Percentiles rank a stretch among this genome's conserved stretches.
Conservation (phyloP, 2,113 vertebrate genomes). For the Procapra przewalskii region DNA sequence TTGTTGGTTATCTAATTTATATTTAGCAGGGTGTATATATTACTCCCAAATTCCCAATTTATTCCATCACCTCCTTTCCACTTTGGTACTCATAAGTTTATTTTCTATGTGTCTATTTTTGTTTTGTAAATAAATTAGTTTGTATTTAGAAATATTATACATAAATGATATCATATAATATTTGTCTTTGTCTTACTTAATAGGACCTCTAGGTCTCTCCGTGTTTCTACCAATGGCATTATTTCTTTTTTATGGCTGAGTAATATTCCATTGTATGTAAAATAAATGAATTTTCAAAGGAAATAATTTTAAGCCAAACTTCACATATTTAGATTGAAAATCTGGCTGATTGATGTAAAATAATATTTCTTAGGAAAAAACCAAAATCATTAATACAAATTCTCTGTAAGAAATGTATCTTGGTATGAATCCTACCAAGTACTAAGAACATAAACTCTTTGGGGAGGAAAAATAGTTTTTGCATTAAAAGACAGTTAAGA, state of each 20-base stretch:
- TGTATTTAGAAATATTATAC: neutral
- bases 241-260: neutral
- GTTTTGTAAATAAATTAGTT: neutral
- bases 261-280: neutral
- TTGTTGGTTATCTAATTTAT: neutral
- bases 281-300: neutral
- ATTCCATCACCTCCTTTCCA: neutral
- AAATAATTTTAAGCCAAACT: neutral
- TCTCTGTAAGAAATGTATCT: neutral
- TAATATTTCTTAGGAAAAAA: neutral
- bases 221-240: neutral
- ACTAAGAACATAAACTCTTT: neutral
- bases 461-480: neutral
- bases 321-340: neutral
- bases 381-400: neutral
- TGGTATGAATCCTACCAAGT: neutral
- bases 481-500: neutral
- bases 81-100: neutral
- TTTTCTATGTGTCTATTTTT: neutral
- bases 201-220: neutral
- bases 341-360: neutral
- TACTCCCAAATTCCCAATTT: neutral
- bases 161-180: neutral
- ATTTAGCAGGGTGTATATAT: neutral
- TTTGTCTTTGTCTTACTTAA: neutral